These are phyloP conservation scores for Elegia similella DNA, from an alignment of 2,888 invertebrate genomes.

Conservation along the genomic window DNA sequence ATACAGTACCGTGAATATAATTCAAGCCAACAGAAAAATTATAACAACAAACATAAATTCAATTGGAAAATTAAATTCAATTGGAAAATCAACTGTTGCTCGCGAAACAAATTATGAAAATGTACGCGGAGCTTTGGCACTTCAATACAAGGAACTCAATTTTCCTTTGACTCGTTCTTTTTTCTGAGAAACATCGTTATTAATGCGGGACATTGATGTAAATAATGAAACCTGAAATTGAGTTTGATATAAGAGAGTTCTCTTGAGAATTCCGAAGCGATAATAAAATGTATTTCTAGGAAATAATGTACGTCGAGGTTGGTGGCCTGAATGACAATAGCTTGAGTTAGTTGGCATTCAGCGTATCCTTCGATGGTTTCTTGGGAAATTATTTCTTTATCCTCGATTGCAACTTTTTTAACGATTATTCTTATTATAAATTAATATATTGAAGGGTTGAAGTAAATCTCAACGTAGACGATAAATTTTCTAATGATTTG, in stretches of 20 bases:
- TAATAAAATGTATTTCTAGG: neutral
- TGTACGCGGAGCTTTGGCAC: no score
- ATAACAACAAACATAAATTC: no score
- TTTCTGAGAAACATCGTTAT: neutral
- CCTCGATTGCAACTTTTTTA: neutral
- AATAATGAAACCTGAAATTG: neutral
- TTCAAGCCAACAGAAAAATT: no score
- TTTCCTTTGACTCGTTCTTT: no score
- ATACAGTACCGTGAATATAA: no score
- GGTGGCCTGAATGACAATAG: slow-evolving; percentile 3
- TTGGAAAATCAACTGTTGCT: no score
- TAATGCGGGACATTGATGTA: neutral
- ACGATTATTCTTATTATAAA: neutral
- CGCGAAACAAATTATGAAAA: no score
- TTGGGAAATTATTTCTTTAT: neutral
- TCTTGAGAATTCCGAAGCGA: neutral
- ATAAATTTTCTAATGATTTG: no score
- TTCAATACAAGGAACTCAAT: no score
- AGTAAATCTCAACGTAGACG: no score
- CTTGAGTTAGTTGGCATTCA: slow-evolving; percentile 5
- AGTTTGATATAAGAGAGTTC: neutral
- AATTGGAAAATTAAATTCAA: no score
- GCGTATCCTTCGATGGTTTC: neutral
- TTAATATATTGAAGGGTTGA: neutral
- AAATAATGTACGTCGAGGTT: neutral